Conservation (phyloP, 2,113 vertebrate species). For the Meles meles region DNA sequence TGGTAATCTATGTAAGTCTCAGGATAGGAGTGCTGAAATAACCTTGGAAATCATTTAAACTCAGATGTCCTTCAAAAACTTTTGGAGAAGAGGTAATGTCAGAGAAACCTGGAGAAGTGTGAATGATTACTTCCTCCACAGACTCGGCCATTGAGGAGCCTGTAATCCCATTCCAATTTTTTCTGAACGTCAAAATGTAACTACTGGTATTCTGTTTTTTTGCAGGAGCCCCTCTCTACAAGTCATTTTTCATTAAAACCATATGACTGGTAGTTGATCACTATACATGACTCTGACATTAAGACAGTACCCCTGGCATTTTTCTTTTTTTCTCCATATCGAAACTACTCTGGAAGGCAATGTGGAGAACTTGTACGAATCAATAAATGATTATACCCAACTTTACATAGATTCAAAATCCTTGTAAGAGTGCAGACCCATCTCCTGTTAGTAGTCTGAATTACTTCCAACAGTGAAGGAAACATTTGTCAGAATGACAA, state of each 20-base stretch:
- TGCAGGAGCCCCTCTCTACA: slow-evolving; percentile 71
- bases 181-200: slow-evolving; percentile 74
- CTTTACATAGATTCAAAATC: slow-evolving; percentile 68
- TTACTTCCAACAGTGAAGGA: slow-evolving; percentile 71
- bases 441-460: slow-evolving; percentile 69
- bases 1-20: not conserved
- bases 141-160: slow-evolving; percentile 65
- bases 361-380: slow-evolving; percentile 67
- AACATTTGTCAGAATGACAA: slow-evolving; percentile 65
- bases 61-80: not conserved
- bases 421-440: slow-evolving; percentile 48
- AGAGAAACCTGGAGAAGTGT: not conserved
- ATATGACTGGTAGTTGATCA: slow-evolving; percentile 74
- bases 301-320: slow-evolving; percentile 67
- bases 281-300: slow-evolving; percentile 76
- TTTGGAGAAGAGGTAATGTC: not conserved
- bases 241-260: slow-evolving; percentile 77
- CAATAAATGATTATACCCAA: slow-evolving; percentile 75
- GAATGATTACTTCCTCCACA: slow-evolving; percentile 59
- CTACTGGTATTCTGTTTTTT: slow-evolving; percentile 73
- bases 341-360: slow-evolving; percentile 65
- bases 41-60: not conserved
- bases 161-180: slow-evolving; percentile 63
- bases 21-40: not conserved
- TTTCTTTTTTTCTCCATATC: slow-evolving; percentile 68